Base-by-base conservation (phyloP, 1,140 invertebrate species). In the Hirudo medicinalis region DNA sequence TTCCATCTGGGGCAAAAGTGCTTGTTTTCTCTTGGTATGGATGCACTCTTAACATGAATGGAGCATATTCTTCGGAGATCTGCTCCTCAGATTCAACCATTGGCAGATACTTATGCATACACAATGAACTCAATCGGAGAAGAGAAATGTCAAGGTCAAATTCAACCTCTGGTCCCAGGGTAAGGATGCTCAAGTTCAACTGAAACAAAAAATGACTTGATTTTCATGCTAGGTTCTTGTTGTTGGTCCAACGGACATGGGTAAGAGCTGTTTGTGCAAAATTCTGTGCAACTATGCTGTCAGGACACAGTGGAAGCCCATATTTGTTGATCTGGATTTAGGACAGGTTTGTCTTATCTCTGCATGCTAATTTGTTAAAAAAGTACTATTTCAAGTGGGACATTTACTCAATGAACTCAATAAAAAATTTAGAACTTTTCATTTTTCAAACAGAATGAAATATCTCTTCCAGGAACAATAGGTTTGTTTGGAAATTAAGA, bases 11-110 rank as follows among this genome's bases (percentile, higher is more conserved):
- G 2, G 89, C 92, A 0, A 97, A 98, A 84, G 88, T 95, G 19
- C 94, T 95, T 0, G 88, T 98, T 1, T 99, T 91, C 78, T 94
- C 95, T 13, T 99, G 90, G 87, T 92, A 97, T 79, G 93, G 93
- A 3, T 97, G 93, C 79, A 87, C 87, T 0, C 80, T 54, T 87
- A 92, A 83, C 77, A 40, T 83, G 73, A 75, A 70, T 27, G 94
- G 93, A 0, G 89, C 89, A 80, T 90, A 91, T 29, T 92, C 96
- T 83, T 90, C 94, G 1, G 91, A 89, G 76, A 97, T 97, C 80
- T 87, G 94, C 0, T 90, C 94, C 0, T 94, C 92, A 82, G 94
- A 97, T 81, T 97, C 94, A 0, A 94, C 93, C 8, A 97, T 97
- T 94, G 86, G 90, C 9, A 86, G 93, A 71, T 97, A 99, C 80